Conservation (phyloP, 2,113 vertebrate genomes). For the Anarhynchus alexandrinus region DNA sequence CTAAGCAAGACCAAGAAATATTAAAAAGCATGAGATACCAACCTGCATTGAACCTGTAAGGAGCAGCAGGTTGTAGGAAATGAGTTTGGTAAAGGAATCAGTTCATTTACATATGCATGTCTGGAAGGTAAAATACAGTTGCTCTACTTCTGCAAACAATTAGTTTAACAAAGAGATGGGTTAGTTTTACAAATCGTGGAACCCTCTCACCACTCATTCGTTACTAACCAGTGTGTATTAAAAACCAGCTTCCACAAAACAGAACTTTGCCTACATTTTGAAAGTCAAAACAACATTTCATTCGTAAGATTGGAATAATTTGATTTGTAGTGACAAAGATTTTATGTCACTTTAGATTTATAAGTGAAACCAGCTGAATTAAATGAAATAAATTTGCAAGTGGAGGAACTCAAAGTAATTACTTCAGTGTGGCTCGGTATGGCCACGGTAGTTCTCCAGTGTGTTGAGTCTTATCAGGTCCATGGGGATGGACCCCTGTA, state of each 20-base stretch:
- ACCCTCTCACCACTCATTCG: background rate
- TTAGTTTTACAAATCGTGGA: background rate
- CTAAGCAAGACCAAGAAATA: background rate
- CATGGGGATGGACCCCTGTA: background rate
- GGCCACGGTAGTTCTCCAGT: background rate
- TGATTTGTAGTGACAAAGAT: constrained; percentile 9
- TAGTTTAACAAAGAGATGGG: background rate
- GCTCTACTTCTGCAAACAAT: background rate
- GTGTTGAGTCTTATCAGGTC: background rate
- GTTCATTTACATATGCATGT: accelerated
- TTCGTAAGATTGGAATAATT: background rate
- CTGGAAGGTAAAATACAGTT: background rate
- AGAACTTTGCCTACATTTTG: background rate
- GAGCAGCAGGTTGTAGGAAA: background rate
- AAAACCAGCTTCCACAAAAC: background rate
- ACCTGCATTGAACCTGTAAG: background rate
- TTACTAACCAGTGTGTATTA: background rate
- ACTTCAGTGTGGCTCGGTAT: background rate
- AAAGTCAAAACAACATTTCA: background rate
- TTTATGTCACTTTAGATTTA: constrained; percentile 24
- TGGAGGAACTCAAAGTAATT: background rate
- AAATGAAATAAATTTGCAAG: constrained; percentile 13
- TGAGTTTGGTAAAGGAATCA: background rate
- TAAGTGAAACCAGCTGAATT: constrained; percentile 8
- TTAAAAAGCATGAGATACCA: background rate